phyloP scores from a whole-genome alignment of 2,797 vertebrate species.

The Phrynocephalus guinanensis region DNA sequence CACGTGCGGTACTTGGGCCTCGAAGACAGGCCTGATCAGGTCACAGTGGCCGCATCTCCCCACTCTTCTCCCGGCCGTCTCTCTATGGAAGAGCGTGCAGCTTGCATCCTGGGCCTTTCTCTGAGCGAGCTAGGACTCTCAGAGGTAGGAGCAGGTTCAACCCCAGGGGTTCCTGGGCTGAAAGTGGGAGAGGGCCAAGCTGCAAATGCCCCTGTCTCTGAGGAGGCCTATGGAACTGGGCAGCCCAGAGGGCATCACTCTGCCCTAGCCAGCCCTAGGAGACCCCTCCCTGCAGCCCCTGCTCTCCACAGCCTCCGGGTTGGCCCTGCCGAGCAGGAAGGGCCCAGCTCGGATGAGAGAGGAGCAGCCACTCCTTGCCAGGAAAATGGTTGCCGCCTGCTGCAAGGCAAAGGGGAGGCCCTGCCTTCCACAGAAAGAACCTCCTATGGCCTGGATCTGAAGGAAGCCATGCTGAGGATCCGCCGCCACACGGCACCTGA shows the following conservation, averaged over 20 bases:
- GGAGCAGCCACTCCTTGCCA: background rate
- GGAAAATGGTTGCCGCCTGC: too few relatives aligned
- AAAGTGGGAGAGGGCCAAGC: background rate
- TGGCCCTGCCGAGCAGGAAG: background rate
- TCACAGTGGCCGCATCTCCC: background rate
- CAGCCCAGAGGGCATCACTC: slow-evolving; percentile 42
- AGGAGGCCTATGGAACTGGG: background rate
- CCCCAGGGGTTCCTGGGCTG: background rate
- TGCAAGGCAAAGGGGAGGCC: background rate
- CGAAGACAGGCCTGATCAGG: rapidly evolving
- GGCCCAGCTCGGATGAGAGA: background rate
- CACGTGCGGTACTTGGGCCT: slow-evolving; percentile 57
- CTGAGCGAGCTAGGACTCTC: slow-evolving; percentile 19
- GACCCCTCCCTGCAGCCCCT: rapidly evolving
- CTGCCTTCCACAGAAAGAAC: background rate
- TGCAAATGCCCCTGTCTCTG: rapidly evolving
- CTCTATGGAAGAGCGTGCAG: slow-evolving; percentile 50
- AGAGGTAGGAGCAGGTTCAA: background rate
- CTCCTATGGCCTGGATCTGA: slow-evolving; percentile 79
- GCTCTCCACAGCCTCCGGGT: background rate
- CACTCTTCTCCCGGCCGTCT: background rate
- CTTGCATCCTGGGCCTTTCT: slow-evolving; percentile 15
- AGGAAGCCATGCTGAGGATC: slow-evolving; percentile 90
- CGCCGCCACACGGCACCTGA: slow-evolving; percentile 93
- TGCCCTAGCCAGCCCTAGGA: background rate